Evolutionary conservation across 2,888 invertebrate species (phyloP).

Genomic region (Melieria crassipennis): DNA sequence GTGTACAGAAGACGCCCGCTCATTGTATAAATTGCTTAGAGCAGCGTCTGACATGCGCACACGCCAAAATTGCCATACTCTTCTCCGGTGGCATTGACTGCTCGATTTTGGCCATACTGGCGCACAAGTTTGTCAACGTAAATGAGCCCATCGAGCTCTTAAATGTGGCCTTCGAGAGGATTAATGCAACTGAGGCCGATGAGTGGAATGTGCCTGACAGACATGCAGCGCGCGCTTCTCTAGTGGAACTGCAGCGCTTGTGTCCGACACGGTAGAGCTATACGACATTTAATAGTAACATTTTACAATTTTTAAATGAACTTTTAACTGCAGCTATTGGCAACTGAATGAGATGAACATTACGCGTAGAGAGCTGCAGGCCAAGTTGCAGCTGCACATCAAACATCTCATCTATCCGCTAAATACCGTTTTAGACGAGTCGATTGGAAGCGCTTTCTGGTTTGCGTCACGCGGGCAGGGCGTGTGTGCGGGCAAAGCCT

Average conservation of each 20-base stretch:
- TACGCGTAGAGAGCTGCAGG: slow-evolving; percentile 72
- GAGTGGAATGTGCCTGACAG: slow-evolving; percentile 84
- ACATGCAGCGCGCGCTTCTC: slow-evolving; percentile 77
- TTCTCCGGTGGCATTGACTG: slow-evolving; percentile 99
- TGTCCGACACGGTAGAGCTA: slow-evolving; percentile 70
- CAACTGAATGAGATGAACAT: slow-evolving; percentile 85
- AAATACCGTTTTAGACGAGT: slow-evolving; percentile 92
- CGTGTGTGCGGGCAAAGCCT: slow-evolving; percentile 36
- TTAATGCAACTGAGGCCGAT: slow-evolving; percentile 46
- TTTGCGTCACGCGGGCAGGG: slow-evolving; percentile 87
- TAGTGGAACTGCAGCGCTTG: slow-evolving; percentile 74
- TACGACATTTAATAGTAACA: neutral
- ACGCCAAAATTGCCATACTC: slow-evolving; percentile 80
- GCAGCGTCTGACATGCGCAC: slow-evolving; percentile 65
- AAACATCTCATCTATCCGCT: slow-evolving; percentile 86
- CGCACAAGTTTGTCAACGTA: slow-evolving; percentile 74
- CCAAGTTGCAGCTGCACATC: slow-evolving; percentile 70
- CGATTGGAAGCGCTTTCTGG: slow-evolving; percentile 95
- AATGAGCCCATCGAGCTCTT: slow-evolving; percentile 85
- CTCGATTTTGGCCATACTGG: slow-evolving; percentile 84
- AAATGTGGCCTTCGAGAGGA: slow-evolving; percentile 87
- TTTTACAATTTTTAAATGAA: neutral
- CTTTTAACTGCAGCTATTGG: slow-evolving; percentile 72
- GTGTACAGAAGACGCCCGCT: slow-evolving; percentile 72
- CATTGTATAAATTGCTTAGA: slow-evolving; percentile 72